Conservation (phyloP, 2,888 invertebrate genomes). For the Eupithecia abbreviata region DNA sequence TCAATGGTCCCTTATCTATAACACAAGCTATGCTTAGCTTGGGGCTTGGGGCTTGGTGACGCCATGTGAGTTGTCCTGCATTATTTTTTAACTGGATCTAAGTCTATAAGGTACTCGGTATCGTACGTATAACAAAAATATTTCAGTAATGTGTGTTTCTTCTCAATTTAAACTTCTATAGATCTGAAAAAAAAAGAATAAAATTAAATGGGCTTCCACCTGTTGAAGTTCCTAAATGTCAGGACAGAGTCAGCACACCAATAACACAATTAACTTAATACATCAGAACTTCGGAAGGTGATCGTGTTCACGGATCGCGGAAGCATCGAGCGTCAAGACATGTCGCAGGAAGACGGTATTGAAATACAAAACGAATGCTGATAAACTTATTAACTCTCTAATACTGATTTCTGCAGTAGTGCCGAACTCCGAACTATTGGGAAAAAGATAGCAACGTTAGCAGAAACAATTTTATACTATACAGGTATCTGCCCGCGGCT, state of each 20-base stretch:
- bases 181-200: no score
- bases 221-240: conserved; percentile 17
- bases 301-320: conserved; percentile 19
- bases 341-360: conserved; percentile 4
- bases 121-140: no score
- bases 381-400: neutral
- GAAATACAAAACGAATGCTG: neutral
- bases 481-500: no score
- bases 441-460: neutral
- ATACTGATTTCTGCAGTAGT: neutral
- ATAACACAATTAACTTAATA: conserved; percentile 9
- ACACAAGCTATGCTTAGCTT: no score
- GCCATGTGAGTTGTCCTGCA: no score
- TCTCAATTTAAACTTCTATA: no score
- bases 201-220: neutral
- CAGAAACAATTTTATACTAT: neutral
- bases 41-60: no score
- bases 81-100: neutral
- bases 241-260: conserved; percentile 21
- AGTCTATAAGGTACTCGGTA: neutral
- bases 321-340: conserved; percentile 9
- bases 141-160: no score
- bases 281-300: conserved; percentile 19
- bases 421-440: neutral
- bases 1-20: no score